A percentile compares a stretch with the other conserved stretches of the same genome.
These are phyloP conservation scores for Bos taurus DNA, from an alignment of 2,113 vertebrate genomes.

Conservation along the genomic window ARS-UCD2.0 NC_037329.1:79040001-79040500, in stretches of 20 bases:
- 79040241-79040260: neutral
- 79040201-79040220: neutral
- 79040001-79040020: accelerated
- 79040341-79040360: conserved; percentile 34
- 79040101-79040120: neutral
- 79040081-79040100: neutral
- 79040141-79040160: neutral
- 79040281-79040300: neutral
- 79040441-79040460: neutral
- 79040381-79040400: conserved; percentile 48
- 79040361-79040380: conserved; percentile 51
- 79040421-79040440: neutral
- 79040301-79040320: conserved; percentile 40
- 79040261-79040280: conserved; percentile 20
- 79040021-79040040: neutral
- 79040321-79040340: conserved; percentile 49
- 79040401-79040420: conserved; percentile 51
- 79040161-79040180: accelerated
- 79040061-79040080: neutral
- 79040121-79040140: accelerated
- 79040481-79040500: accelerated
- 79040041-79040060: neutral
- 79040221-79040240: neutral
- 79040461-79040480: neutral
- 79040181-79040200: neutral